These are phyloP conservation scores for Scalopus aquaticus DNA, from an alignment of 2,113 vertebrate genomes.

Conservation along the genomic window DNA sequence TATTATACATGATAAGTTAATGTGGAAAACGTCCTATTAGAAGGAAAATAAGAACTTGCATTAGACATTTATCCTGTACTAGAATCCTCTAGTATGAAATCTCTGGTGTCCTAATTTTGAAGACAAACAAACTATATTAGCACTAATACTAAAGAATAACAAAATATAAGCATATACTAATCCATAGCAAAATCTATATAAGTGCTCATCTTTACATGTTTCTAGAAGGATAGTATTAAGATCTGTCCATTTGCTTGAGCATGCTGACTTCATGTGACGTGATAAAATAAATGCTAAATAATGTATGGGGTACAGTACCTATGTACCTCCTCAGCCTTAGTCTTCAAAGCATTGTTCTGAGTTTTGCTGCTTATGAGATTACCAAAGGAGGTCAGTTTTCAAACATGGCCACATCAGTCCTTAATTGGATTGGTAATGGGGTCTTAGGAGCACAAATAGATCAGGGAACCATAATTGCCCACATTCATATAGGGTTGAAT, in stretches of 20 bases:
- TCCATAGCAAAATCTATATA: too few relatives aligned
- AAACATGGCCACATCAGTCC: background rate
- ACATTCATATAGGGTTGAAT: background rate
- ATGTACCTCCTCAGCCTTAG: background rate
- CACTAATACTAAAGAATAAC: background rate
- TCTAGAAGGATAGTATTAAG: background rate
- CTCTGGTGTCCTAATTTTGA: background rate
- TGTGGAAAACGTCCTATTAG: background rate
- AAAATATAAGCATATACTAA: background rate
- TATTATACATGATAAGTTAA: background rate
- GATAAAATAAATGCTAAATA: conserved; percentile 24
- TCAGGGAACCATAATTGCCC: background rate
- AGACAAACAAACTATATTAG: background rate
- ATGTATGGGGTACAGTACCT: background rate
- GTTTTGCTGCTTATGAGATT: background rate
- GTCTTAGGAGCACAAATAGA: background rate
- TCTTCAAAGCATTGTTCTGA: background rate
- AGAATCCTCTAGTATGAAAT: background rate
- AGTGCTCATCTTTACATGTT: background rate
- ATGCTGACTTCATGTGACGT: background rate
- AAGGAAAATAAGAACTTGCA: background rate
- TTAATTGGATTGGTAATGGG: background rate
- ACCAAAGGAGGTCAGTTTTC: background rate
- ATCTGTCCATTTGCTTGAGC: background rate
- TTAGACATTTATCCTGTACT: background rate